Percentiles rank a stretch among this genome's conserved stretches.
Conservation (phyloP, 2,797 vertebrate genomes). For the Smutsia temminckii region DNA sequence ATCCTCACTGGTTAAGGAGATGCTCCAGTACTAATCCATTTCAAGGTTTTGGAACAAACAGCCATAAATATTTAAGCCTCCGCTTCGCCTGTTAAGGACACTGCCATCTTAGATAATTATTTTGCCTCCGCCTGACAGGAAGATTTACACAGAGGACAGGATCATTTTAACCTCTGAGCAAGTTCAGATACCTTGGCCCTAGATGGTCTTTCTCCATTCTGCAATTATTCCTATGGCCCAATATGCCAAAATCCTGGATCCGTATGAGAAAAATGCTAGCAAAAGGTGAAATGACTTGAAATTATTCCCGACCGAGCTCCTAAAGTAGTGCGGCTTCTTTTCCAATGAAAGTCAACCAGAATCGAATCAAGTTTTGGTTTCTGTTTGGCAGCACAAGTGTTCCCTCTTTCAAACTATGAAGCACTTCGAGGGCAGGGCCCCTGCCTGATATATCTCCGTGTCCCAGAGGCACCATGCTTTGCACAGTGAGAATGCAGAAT, state of each 20-base stretch:
- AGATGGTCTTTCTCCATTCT: background rate
- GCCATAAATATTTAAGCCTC: slow-evolving; percentile 69
- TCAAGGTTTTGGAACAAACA: slow-evolving; percentile 73
- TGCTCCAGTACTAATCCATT: slow-evolving; percentile 65
- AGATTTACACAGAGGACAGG: slow-evolving; percentile 31
- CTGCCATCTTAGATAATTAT: slow-evolving; percentile 49
- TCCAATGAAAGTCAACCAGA: rapidly evolving
- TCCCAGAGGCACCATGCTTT: rapidly evolving
- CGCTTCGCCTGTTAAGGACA: slow-evolving; percentile 63
- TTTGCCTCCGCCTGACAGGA: slow-evolving; percentile 58
- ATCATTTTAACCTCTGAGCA: slow-evolving; percentile 46
- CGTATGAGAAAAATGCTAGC: rapidly evolving
- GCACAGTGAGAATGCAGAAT: rapidly evolving
- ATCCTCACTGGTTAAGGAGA: slow-evolving; percentile 65
- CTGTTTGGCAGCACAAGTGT: background rate
- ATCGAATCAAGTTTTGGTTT: rapidly evolving
- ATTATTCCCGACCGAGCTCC: rapidly evolving
- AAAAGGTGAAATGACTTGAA: rapidly evolving
- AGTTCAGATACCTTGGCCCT: background rate
- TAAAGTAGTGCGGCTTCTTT: rapidly evolving
- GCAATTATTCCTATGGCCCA: background rate
- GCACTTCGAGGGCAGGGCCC: rapidly evolving
- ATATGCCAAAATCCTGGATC: background rate
- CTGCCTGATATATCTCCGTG: rapidly evolving
- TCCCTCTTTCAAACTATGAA: background rate